Percentiles rank a stretch among this genome's conserved stretches.
These are phyloP conservation scores for Eudyptes chrysolophus DNA, from an alignment of 2,113 vertebrate species.

Conservation along the genomic window DNA sequence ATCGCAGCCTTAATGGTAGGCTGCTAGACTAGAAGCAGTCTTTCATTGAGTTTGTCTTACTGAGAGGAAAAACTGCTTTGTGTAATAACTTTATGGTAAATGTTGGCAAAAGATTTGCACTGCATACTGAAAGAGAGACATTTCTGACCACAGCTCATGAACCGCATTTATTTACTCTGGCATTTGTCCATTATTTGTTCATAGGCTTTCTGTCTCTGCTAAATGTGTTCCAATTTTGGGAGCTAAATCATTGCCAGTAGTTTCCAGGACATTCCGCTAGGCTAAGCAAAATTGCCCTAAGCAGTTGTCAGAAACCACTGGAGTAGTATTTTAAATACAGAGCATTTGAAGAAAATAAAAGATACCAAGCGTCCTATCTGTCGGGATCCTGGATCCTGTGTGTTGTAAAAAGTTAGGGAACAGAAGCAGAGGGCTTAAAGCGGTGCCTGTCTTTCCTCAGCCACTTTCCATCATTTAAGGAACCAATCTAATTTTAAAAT, in stretches of 20 bases:
- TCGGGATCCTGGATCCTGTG: not conserved
- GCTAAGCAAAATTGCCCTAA: constrained; percentile 90
- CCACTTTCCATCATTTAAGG: not conserved
- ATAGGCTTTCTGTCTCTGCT: constrained; percentile 95
- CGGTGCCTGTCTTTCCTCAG: not conserved
- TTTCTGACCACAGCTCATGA: constrained; percentile 96
- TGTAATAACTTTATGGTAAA: constrained; percentile 91
- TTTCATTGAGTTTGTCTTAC: constrained; percentile 88
- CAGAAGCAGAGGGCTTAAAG: not conserved
- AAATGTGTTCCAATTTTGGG: constrained; percentile 91
- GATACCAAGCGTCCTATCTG: constrained; percentile 45
- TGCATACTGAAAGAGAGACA: constrained; percentile 91
- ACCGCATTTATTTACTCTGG: constrained; percentile 97
- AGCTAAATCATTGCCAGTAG: constrained; percentile 85
- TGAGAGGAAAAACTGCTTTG: constrained; percentile 88
- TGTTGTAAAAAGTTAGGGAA: not conserved
- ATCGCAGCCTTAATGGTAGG: constrained; percentile 73
- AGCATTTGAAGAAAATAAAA: constrained; percentile 73
- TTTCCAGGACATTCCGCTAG: constrained; percentile 96
- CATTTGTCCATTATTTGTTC: constrained; percentile 93
- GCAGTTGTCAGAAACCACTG: constrained; percentile 86
- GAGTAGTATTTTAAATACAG: constrained; percentile 75
- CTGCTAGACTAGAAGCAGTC: constrained; percentile 81
- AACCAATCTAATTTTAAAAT: not conserved
- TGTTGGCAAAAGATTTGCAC: constrained; percentile 86